Evolutionary conservation across 2,888 invertebrate species (phyloP), one percentile per base, ranked within the genome.

Genomic region (Pyrocoelia pectoralis): DNA sequence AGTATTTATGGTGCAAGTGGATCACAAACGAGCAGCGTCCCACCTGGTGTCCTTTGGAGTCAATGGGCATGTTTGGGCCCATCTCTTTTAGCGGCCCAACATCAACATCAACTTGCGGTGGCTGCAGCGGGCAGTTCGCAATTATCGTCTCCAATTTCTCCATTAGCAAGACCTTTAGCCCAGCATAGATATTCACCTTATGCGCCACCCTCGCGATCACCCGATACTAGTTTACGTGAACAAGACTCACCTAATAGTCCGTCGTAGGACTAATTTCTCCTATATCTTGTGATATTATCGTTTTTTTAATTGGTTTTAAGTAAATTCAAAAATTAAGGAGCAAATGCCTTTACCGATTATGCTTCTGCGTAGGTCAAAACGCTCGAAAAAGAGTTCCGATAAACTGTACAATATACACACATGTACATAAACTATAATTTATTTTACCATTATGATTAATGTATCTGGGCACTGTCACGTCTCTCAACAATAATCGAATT

Each of bases 41-140:
- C 73, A 56, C 83, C 80, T 14, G 87, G 86, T 40, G 86, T 87
- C 43, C 79, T 89, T 24, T 89, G 89, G 90, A 89, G 89, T 54
- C 89, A 89, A 73, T 90, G 89, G 90, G 88, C 89, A 6, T 88
- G 89, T 73, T 74, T 89, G 53, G 88, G 88, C 41, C 87, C 89
- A 1, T 87, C 88, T 66, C 76, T 89, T 40, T 79, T 88, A 50
- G 82, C 83, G 2, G 81, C 81, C 1, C 89, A 89, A 54, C 89
- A 90, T 73, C 89, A 89, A 74, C 88, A 88, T 71, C 84, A 84
- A 68, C 74, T 89, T 50, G 77, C 78, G 0, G 77, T 75, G 12
- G 78, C 76, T 79, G 85, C 65, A 78, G 85, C 60, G 81, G 84
- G 68, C 82, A 72, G 85, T 67, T 85, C 87, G 13, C 83, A 85